Evolutionary conservation across 2,113 vertebrate genomes (phyloP), one percentile per base, ranked within the genome.

Genomic region (Phyllostomus discolor): DNA sequence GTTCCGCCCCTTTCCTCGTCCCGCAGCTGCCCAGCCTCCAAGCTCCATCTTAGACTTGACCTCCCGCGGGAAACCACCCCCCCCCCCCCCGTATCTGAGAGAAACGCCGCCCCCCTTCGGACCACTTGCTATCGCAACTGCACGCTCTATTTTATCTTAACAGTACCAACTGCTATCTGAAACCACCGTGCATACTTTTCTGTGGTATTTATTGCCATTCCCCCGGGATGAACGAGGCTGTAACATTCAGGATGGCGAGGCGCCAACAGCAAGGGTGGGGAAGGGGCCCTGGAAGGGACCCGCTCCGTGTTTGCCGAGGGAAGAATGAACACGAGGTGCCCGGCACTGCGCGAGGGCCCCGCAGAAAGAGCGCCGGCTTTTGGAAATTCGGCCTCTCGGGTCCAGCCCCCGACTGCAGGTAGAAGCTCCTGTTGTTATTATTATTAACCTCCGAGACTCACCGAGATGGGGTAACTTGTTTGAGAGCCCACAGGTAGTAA

Each of bases 371-470:
- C 5, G 2, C 66, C 46, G 28, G 14, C 88, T 62, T 48, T 28
- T 26, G 26, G 46, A 28, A 19, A 59, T 24, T 3, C 7, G 16
- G 15, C 15, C 24, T 3, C 14, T 38, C 11, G 50, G 43, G 22
- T 19, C 33, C 50, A 41, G 35, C 41, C 48, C 50, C 2, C 24
- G 33, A 4, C 14, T 1, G 14, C 46, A 6, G 1, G 1, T 54
- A 66, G 15, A 31, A 57, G n/a, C 15, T 0, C 4, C 0, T 0
- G 0, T n/a, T 5, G 10, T 22, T 4, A 1, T 70, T 4, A 1
- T 70, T 4, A 1, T 81, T 43, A 10, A 2, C 24, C 66, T 38
- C 22, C 50, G 52, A 92, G 73, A 83, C 5, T 16, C 46, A 2
- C n/a, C 11, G 11, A 57, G 28, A 43, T 7, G 0, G 10, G 66